phyloP scores from a whole-genome alignment of 2,797 vertebrate genomes.

The Thunnus albacares region DNA sequence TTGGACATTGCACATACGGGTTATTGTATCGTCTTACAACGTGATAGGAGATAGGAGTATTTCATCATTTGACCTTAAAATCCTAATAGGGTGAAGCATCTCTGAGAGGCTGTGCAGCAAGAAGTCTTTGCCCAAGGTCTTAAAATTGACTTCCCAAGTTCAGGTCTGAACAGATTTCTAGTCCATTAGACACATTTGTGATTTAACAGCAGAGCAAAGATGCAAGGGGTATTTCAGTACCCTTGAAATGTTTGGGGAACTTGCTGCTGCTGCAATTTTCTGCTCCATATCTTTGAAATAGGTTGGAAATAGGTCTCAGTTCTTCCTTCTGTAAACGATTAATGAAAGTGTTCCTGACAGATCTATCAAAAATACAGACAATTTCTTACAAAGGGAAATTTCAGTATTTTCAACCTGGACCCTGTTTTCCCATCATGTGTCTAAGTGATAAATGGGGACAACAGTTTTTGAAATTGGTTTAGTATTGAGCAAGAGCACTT shows the following conservation, averaged over 20 bases:
- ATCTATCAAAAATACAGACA: neutral
- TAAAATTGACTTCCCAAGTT: conserved; percentile 20
- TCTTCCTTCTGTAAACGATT: conserved; percentile 4
- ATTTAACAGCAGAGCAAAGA: conserved; percentile 38
- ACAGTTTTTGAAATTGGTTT: too few relatives aligned
- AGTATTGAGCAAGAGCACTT: too few relatives aligned
- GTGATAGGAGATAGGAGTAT: neutral
- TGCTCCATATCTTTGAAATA: conserved; percentile 14
- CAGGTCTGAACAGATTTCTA: conserved; percentile 21
- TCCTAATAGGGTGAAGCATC: conserved; percentile 10
- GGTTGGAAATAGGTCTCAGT: neutral
- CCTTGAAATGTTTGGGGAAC: conserved; percentile 13
- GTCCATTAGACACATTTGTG: conserved; percentile 30
- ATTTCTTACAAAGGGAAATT: neutral
- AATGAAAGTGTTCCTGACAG: neutral
- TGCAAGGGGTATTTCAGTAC: conserved; percentile 1
- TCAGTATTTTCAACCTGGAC: too few relatives aligned
- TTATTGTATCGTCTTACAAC: neutral
- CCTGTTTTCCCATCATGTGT: too few relatives aligned
- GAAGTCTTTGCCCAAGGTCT: conserved; percentile 3
- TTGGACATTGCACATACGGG: neutral
- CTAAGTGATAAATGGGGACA: too few relatives aligned
- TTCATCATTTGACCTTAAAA: neutral
- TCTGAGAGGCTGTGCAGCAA: conserved; percentile 1
- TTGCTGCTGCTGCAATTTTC: neutral